phyloP scores from a whole-genome alignment of 2,113 vertebrate genomes.

The Sinocyclocheilus maitianheensis region DNA sequence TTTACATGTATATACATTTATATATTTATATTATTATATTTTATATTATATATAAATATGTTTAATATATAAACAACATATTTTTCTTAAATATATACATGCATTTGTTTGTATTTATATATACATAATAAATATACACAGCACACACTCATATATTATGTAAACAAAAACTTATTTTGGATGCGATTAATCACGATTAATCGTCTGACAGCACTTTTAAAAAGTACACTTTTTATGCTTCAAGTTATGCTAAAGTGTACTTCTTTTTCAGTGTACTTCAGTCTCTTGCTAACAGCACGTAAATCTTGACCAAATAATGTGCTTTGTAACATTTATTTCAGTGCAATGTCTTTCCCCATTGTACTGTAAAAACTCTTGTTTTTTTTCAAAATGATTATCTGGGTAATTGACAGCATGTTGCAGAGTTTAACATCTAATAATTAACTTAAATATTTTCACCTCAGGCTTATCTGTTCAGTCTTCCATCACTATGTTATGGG shows the following conservation, averaged over 20 bases:
- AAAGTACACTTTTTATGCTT: not conserved
- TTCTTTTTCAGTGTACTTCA: not conserved
- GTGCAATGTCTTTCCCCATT: not conserved
- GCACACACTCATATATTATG: too few relatives aligned
- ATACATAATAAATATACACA: too few relatives aligned
- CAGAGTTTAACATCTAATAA: not conserved
- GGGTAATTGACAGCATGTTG: not conserved
- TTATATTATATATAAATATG: too few relatives aligned
- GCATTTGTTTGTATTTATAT: too few relatives aligned
- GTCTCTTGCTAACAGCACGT: not conserved
- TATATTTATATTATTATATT: too few relatives aligned
- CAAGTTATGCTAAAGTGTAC: not conserved
- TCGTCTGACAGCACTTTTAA: too few relatives aligned
- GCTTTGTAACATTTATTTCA: not conserved
- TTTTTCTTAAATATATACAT: too few relatives aligned
- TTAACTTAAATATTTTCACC: not conserved
- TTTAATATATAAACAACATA: too few relatives aligned
- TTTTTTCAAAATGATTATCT: not conserved
- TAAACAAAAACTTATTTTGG: too few relatives aligned
- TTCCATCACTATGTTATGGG: not conserved
- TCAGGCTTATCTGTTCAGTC: not conserved
- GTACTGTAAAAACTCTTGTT: not conserved
- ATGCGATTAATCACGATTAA: too few relatives aligned
- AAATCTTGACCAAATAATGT: not conserved
- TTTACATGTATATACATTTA: too few relatives aligned